Base-by-base conservation (phyloP, 2,888 invertebrate species). In the Dichetophora obliterata region DNA sequence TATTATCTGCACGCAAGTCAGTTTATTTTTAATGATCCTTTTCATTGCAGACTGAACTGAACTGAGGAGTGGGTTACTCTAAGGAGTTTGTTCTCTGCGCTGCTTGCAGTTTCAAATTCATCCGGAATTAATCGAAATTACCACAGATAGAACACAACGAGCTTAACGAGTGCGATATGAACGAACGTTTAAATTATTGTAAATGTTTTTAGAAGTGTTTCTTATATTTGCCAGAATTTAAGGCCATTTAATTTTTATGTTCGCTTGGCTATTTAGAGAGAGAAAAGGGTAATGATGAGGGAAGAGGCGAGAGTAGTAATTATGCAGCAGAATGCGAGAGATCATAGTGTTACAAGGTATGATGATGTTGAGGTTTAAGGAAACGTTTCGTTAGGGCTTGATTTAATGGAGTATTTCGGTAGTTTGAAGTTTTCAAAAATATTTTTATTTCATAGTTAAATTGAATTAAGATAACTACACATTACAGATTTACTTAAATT, bases 1-100 rank as follows among this genome's bases (percentile, higher is more conserved):
- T 86, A 85, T 85, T 85, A 85, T 85, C 85, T 84, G 85, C 85
- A 85, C 85, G 85, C 85, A 85, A 85, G 84, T 85, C 86, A 85
- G 84, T 85, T 85, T 85, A 86, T 84, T 85, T 85, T 85, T 86
- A 86, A 85, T 86, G 85, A 84, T 85, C 75, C 78, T 85, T 83
- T 82, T 83, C 83, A 83, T 83, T 84, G 83, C 82, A 27, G 61
- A 43, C 34, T 70, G 61, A 63, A 65, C 71, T 65, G 63, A 85
- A 84, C 84, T 72, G 65, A 43, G 27, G 22, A 54, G 24, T 22
- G 37, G 75, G 22, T 16, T 31, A 27, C 52, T 68, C 22, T 4
- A 68, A 57, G 68, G 11, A 48, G 43, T 14, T 24, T 16, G 14
- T n/a, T 31, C 52, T 22, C 6, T 22, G 9, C 71, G 19, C 22